Base-by-base conservation (phyloP, 1,140 invertebrate genomes). In the Drosophila pachea region DNA sequence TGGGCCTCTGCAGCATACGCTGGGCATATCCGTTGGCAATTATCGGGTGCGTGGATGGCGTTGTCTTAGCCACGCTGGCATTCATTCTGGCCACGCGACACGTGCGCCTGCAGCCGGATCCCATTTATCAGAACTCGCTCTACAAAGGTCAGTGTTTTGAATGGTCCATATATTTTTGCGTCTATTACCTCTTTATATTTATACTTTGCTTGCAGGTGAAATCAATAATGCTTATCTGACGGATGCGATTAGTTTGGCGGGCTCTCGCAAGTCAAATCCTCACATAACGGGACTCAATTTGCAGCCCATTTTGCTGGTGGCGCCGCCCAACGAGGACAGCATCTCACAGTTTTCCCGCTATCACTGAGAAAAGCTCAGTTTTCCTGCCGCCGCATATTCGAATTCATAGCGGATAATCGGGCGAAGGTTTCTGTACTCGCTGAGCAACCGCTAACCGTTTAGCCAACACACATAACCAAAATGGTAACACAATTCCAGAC, bases 21-120 rank as follows among this genome's bases (percentile, higher is more conserved):
- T 99, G 98, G 98, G 97, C 97, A 0, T 98, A 97, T 90, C 93
- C 98, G 6, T 91, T 99, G 63, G 97, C 97, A 9, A 94, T 97
- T 52, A 97, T 99, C 50, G 95, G 95, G 0, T 95, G 97, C 64
- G 91, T 98, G 68, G 98, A 99, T 90, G 96, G 96, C 31, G 91
- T 95, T 7, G 96, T 98, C 52, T 91, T 99, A 48, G 93, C 97
- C 0, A 94, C 95, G 5, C 91, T 99, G 33, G 97, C 97, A 6
- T 99, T 99, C 89, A 97, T 99, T 75, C 91, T 99, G 67, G 97
- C 97, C 11, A 95, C 95, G 1, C 91, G 96, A 65, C 96, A 97
- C 89, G 94, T 97, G 6, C 93, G 94, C 68, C 91, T 97, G 16
- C 94, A 96, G 82, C 93, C 95, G 0, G 95, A 97, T 89, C 94